A percentile compares a stretch with the other conserved stretches of the same genome.
Evolutionary conservation across 2,888 invertebrate genomes (phyloP).

Genomic region (Biston betularia): DNA sequence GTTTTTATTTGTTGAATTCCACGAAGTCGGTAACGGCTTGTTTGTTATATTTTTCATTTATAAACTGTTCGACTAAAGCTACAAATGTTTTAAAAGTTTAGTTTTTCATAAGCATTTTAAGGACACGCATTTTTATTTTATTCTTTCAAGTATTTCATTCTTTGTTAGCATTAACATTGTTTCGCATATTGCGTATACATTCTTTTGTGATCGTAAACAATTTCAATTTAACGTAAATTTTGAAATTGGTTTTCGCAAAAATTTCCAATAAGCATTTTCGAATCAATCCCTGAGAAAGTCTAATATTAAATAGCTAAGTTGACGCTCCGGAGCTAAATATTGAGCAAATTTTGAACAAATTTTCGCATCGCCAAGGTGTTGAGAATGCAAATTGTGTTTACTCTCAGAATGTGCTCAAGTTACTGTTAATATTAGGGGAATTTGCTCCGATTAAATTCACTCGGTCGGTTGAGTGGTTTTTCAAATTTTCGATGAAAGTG

Average conservation of each 20-base stretch:
- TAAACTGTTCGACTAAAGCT: too few species aligned
- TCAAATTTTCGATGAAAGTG: conserved; percentile 17
- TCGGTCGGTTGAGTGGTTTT: conserved; percentile 36
- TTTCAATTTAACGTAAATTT: conserved; percentile 15
- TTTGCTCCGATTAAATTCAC: conserved; percentile 45
- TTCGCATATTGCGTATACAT: not conserved
- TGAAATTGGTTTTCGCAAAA: conserved; percentile 28
- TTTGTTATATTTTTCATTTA: too few species aligned
- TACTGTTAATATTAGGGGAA: conserved; percentile 56
- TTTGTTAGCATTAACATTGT: not conserved
- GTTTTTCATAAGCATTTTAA: not conserved
- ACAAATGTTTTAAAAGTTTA: too few species aligned
- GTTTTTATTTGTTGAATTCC: not conserved
- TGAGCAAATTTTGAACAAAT: conserved; percentile 37
- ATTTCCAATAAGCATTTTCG: conserved; percentile 36
- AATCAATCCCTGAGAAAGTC: conserved; percentile 27
- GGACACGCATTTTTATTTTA: not conserved
- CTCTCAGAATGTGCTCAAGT: conserved; percentile 54
- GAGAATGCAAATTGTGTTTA: conserved; percentile 65
- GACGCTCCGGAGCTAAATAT: conserved; percentile 49
- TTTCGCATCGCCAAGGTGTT: conserved; percentile 55
- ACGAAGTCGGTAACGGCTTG: too few species aligned
- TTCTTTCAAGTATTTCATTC: not conserved
- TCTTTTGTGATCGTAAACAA: conserved; percentile 17
- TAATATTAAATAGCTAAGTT: conserved; percentile 40